Percentiles rank a stretch among this genome's conserved stretches.
Evolutionary conservation across 2,797 vertebrate species (phyloP).

Genomic region (Zenarchopterus dispar): DNA sequence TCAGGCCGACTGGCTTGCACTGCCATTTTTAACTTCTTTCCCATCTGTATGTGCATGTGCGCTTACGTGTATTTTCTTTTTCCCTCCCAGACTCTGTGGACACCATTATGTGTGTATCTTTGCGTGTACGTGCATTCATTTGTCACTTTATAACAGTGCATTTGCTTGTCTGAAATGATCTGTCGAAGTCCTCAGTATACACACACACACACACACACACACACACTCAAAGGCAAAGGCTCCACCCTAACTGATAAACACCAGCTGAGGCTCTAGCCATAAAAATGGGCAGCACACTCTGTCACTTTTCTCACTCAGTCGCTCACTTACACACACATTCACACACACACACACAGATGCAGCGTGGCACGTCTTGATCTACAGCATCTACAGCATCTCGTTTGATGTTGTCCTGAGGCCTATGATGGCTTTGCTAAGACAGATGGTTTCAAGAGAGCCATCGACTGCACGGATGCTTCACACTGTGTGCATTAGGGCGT

Average conservation of each 20-base stretch:
- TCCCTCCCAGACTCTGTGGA: not conserved
- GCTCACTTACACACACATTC: not conserved
- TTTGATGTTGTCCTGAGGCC: slow-evolving; percentile 63
- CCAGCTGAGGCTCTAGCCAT: slow-evolving; percentile 52
- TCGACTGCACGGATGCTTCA: slow-evolving; percentile 19
- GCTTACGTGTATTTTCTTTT: slow-evolving; percentile 5
- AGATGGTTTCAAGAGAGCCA: slow-evolving; percentile 56
- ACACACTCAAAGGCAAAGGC: not conserved
- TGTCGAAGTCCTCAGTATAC: slow-evolving; percentile 15
- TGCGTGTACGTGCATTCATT: slow-evolving; percentile 12
- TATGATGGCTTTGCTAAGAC: slow-evolving; percentile 55
- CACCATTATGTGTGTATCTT: slow-evolving; percentile 10
- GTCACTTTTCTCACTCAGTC: not conserved
- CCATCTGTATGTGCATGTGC: slow-evolving; percentile 12
- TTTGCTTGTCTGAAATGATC: slow-evolving; percentile 43
- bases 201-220: slow-evolving; percentile 2
- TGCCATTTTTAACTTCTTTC: slow-evolving; percentile 42
- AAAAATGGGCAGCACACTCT: slow-evolving; percentile 31
- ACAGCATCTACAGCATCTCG: slow-evolving; percentile 11
- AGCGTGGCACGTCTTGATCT: slow-evolving; percentile 39
- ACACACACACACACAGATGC: slow-evolving; percentile 2
- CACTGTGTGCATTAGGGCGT: slow-evolving; percentile 5
- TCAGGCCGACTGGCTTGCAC: slow-evolving; percentile 24
- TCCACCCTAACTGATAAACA: slow-evolving; percentile 42
- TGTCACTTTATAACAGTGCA: slow-evolving; percentile 15